Percentiles rank a stretch among this genome's conserved stretches.
These are phyloP conservation scores for Leucoma salicis DNA, from an alignment of 2,888 invertebrate genomes.

Conservation along the genomic window DNA sequence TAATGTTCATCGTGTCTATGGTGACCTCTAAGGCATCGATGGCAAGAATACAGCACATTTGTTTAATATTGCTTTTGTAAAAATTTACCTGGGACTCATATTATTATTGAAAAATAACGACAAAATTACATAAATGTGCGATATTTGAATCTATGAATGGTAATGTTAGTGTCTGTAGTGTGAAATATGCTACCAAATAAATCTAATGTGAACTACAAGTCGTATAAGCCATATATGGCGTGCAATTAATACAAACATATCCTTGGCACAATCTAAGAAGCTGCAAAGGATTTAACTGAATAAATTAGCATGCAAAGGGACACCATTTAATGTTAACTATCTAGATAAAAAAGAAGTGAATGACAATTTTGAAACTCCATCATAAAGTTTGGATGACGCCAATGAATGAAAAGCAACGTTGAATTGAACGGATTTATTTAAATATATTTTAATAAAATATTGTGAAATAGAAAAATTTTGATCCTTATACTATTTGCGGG, in stretches of 20 bases:
- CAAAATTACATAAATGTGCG: neutral
- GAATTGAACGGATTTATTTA: conserved; percentile 66
- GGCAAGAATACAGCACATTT: too few relatives aligned
- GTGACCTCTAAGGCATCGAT: too few relatives aligned
- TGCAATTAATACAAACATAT: conserved; percentile 22
- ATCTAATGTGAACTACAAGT: conserved; percentile 6
- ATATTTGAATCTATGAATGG: neutral
- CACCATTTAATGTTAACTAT: conserved; percentile 40
- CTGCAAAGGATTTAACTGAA: conserved; percentile 28
- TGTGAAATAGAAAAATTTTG: conserved; percentile 48
- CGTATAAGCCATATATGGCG: conserved; percentile 17
- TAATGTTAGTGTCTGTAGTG: conserved; percentile 12
- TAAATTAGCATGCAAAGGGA: conserved; percentile 76
- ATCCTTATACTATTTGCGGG: conserved; percentile 78
- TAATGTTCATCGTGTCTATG: too few relatives aligned
- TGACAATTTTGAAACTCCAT: conserved; percentile 59
- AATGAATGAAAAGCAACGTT: conserved; percentile 77
- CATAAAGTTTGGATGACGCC: conserved; percentile 52
- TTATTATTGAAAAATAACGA: neutral
- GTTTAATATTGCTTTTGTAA: too few relatives aligned
- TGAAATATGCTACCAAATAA: conserved; percentile 7
- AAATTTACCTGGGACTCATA: too few relatives aligned
- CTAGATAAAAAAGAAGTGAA: conserved; percentile 73
- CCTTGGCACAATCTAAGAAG: conserved; percentile 16
- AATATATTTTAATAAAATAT: conserved; percentile 59